phyloP scores from a whole-genome alignment of 2,888 invertebrate genomes.

The Meiosimyza decipiens region DNA sequence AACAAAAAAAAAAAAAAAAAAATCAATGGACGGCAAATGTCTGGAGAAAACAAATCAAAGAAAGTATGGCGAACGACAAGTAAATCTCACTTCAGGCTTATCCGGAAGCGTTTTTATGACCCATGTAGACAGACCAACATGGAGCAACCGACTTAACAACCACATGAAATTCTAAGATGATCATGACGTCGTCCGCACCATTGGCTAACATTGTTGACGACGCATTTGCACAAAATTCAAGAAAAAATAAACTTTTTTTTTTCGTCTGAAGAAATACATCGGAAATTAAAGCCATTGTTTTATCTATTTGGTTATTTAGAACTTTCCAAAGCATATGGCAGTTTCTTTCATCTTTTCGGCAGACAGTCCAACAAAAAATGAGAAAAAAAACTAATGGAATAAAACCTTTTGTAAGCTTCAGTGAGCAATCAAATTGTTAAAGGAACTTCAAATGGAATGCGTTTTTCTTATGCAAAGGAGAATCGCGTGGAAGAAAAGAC shows the following conservation, averaged over 20 bases:
- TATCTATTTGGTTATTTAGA: not conserved
- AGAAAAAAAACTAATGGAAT: not conserved
- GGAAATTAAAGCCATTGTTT: constrained; percentile 24
- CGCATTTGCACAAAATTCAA: constrained; percentile 29
- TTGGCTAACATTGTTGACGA: constrained; percentile 32
- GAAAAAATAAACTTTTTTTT: not conserved
- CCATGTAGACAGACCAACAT: constrained; percentile 47
- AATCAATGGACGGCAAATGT: constrained; percentile 15
- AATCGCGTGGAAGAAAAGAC: no score
- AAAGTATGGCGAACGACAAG: constrained; percentile 64
- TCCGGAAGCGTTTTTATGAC: constrained; percentile 62
- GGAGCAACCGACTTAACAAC: constrained; percentile 2
- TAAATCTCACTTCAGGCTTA: constrained; percentile 62
- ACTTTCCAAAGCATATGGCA: not conserved
- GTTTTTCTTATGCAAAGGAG: no score
- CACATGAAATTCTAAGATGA: no score
- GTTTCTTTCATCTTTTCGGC: constrained; percentile 14
- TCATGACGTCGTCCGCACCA: not conserved
- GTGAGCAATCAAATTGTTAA: constrained; percentile 48
- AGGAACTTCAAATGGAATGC: no score
- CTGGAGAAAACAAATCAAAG: constrained; percentile 59
- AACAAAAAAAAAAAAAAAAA: not conserved
- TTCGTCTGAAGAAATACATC: not conserved
- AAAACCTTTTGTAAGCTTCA: constrained; percentile 59
- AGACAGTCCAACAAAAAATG: not conserved